phyloP scores from a whole-genome alignment of 1,140 invertebrate genomes.

The Dendrolimus punctatus region DNA sequence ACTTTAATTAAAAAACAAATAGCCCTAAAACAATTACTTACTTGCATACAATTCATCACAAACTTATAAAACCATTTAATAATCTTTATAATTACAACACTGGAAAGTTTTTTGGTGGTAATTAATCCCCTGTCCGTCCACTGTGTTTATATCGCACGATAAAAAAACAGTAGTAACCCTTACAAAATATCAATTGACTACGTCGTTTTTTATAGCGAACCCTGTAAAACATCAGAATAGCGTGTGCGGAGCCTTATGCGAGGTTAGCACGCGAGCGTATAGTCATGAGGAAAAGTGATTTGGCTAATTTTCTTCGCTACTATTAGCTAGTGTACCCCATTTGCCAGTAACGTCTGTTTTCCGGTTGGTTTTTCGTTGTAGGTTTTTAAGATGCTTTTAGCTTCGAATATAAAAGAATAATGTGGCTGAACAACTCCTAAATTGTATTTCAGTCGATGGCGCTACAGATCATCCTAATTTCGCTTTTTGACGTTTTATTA shows the following conservation, averaged over 20 bases:
- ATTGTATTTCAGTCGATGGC: too few relatives aligned
- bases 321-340: constrained; percentile 17
- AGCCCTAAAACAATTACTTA: too few relatives aligned
- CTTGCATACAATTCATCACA: too few relatives aligned
- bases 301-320: constrained; percentile 21
- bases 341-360: constrained; percentile 4
- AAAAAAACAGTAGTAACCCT: constrained; percentile 47
- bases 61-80: too few relatives aligned
- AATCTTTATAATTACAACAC: too few relatives aligned
- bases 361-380: too few relatives aligned
- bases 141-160: constrained; percentile 21
- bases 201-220: constrained; percentile 55
- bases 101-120: constrained; percentile 12
- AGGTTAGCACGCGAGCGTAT: constrained; percentile 42
- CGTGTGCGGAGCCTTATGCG: constrained; percentile 52
- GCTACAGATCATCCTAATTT: too few relatives aligned
- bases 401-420: too few relatives aligned
- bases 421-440: too few relatives aligned
- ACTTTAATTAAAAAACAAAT: too few relatives aligned
- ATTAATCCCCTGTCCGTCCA: constrained; percentile 21
- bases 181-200: constrained; percentile 57
- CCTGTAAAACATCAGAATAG: constrained; percentile 50
- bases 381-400: too few relatives aligned
- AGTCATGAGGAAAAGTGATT: constrained; percentile 36
- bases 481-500: too few relatives aligned